Evolutionary conservation across 2,113 vertebrate species (phyloP), one percentile per base, ranked within the genome.

Genomic region (Emydocephalus ijimae): DNA sequence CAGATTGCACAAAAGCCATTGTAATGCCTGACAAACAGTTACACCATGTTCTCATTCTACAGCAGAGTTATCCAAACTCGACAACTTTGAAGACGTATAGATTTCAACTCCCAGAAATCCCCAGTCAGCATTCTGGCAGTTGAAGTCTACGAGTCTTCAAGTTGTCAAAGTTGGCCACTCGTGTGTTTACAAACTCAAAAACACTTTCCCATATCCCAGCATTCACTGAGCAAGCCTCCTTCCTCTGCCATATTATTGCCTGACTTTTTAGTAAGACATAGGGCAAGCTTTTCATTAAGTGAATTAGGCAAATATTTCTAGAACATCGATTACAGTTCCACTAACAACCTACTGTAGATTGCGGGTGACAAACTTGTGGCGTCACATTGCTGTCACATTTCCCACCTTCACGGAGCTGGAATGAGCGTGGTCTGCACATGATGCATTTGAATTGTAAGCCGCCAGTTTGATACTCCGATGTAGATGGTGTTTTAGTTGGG

Each of bases 1-100:
- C 91, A 95, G 90, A 93, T 91, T 95, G 91, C 94, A 95, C 48
- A 94, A 94, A 92, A 93, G 92, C 92, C 95, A 94, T 87, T 94
- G 92, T 92, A 45, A 94, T 34, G 1, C 95, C 81, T 1, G 14
- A 54, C 54, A 50, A 50, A 94, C 93, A 94, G 95, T n/a, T 91
- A 92, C 92, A 57, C 90, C 39, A 43, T 89, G 87, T 11, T 85
- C 93, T 94, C 48, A 92, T 90, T 95, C 24, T 34, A 34, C 5
- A 69, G 10, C 64, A 34, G 11, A 12, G 14, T 15, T 34, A 6
- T 34, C 29, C 64, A 69, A n/a, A n/a, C 2, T 3, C n/a, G 64
- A 14, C 64, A 69, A 69, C 14, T 69, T 69, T 69, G 15, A 69
- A 69, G 64, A 69, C 64, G 1, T 34, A 15, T 34, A 5, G 64